Evolutionary conservation across 2,797 vertebrate species (phyloP), one percentile per base, ranked within the genome.

Genomic region (Poecilia velifera): DNA sequence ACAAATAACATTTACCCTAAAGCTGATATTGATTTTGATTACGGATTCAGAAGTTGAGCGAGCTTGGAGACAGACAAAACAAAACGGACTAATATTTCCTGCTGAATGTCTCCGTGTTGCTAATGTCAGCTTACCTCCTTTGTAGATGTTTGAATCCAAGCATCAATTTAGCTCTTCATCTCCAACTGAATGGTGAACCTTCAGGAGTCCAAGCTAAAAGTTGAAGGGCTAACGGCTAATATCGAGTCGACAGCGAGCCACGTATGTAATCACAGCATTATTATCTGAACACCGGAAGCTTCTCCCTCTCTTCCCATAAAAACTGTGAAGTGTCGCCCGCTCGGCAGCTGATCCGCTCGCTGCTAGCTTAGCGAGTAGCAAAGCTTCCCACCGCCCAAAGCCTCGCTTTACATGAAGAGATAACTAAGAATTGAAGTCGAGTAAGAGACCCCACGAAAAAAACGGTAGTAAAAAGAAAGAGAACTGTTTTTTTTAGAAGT

Each of bases 101-200:
- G 22, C 36, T 77, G 4, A 25, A 39, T 12, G 73, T 47, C 74
- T 78, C 76, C 79, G 77, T 82, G 73, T 70, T 76, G 57, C 59
- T 51, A 72, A 47, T 78, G 72, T 0, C n/a, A 43, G 78, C 94
- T 94, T 68, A 95, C 94, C 94, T 93, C 89, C 77, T 82, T 90
- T 88, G 93, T 90, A 87, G 91, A 81, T 82, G 87, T 92, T 86
- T 85, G 25, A 87, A 86, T 91, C 90, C 89, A 80, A 83, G 74
- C 90, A 88, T 92, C 81, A 70, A 81, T 87, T 92, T 91, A 91
- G 76, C 87, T 84, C 89, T 91, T 86, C 81, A 5, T 84, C 84
- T 76, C 82, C 4, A 64, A 43, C 72, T 73, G 68, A 57, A 80
- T 0, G 9, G 41, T 39, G 41, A 82, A 81, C 41, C 77, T 31